phyloP scores from a whole-genome alignment of 2,113 vertebrate genomes.

The Alethe diademata region DNA sequence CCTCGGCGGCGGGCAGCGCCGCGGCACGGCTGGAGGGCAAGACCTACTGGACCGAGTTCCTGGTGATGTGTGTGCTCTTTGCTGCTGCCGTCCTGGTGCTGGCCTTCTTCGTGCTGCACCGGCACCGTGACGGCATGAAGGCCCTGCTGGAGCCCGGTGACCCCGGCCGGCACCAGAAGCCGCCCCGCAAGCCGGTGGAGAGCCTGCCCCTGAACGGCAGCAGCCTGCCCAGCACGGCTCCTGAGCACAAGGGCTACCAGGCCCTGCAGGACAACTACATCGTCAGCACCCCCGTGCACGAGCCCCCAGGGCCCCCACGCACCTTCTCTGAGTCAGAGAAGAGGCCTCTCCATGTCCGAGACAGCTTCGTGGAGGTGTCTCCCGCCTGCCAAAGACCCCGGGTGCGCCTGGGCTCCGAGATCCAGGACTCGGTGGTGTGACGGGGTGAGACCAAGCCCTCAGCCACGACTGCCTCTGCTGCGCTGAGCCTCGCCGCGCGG shows the following conservation, averaged over 20 bases:
- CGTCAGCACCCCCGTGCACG: conserved; percentile 80
- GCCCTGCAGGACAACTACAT: conserved; percentile 89
- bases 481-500: background rate
- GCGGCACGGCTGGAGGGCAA: conserved; percentile 75
- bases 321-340: conserved; percentile 86
- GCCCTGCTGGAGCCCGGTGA: conserved; percentile 86
- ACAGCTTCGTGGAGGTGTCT: conserved; percentile 89
- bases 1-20: conserved; percentile 22
- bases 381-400: conserved; percentile 85
- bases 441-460: rapidly evolving
- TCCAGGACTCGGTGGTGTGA: conserved; percentile 96
- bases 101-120: conserved; percentile 82
- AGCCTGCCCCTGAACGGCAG: conserved; percentile 88
- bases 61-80: conserved; percentile 87
- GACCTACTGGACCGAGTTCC: conserved; percentile 93
- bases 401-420: conserved; percentile 92
- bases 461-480: background rate
- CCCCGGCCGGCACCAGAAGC: conserved; percentile 81
- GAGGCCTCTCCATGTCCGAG: conserved; percentile 83
- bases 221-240: conserved; percentile 60
- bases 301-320: conserved; percentile 75
- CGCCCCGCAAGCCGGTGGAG: conserved; percentile 79
- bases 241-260: conserved; percentile 94
- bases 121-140: conserved; percentile 86
- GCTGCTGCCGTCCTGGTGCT: conserved; percentile 76